Evolutionary conservation across 2,888 invertebrate genomes (phyloP).

Genomic region (Suillia variegata): DNA sequence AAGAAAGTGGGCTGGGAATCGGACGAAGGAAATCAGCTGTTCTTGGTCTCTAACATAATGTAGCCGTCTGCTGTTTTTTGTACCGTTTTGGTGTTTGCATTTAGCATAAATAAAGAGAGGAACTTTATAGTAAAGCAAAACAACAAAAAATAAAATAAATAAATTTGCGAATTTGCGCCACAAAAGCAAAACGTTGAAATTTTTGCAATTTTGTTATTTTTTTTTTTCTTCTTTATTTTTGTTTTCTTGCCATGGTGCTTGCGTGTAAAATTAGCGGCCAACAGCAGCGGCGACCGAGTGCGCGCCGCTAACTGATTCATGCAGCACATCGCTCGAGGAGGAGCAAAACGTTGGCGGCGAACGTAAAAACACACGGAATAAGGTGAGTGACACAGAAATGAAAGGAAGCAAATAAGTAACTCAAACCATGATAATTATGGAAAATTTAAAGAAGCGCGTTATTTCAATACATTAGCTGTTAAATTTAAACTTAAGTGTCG

Average conservation of each 20-base stretch:
- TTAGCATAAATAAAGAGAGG: too few species aligned
- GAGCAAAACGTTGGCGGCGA: slow-evolving; percentile 17
- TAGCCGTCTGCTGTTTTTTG: too few species aligned
- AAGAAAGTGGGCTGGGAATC: too few species aligned
- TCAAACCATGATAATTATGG: background rate
- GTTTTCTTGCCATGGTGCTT: too few species aligned
- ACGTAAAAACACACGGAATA: slow-evolving; percentile 16
- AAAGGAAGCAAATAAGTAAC: background rate
- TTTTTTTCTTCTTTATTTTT: too few species aligned
- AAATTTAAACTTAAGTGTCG: too few species aligned
- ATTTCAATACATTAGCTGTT: too few species aligned
- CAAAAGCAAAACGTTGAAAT: background rate
- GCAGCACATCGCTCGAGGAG: background rate
- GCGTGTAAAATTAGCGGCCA: background rate
- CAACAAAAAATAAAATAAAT: too few species aligned
- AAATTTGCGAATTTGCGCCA: too few species aligned
- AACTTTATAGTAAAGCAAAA: too few species aligned
- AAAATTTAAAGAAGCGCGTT: too few species aligned
- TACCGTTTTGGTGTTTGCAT: too few species aligned
- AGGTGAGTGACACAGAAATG: slow-evolving; percentile 44
- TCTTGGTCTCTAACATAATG: background rate
- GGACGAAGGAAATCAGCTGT: background rate
- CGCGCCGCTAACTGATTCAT: background rate
- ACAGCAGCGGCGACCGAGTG: slow-evolving; percentile 20
- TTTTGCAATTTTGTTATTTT: background rate